phyloP scores from a whole-genome alignment of 2,797 vertebrate genomes.

The Poeciliopsis infans region DNA sequence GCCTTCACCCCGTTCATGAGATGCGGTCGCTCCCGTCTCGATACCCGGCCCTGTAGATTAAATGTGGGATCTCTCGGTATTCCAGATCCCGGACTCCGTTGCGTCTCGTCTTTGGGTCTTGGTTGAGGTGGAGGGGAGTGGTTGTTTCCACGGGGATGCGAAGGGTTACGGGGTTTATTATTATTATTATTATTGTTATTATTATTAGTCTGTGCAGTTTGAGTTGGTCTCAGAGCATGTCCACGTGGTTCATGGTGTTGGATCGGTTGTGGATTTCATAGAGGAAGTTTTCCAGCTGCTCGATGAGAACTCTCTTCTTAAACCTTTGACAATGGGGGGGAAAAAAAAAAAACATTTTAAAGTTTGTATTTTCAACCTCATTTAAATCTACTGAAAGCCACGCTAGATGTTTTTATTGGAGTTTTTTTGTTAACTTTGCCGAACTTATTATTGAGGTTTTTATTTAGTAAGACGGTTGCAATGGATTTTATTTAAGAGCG shows the following conservation, averaged over 20 bases:
- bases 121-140: not conserved
- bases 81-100: slow-evolving; percentile 24
- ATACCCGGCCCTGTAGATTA: not conserved
- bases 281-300: slow-evolving; percentile 94
- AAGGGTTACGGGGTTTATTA: slow-evolving; percentile 13
- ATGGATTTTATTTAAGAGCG: not conserved
- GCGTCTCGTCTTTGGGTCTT: slow-evolving; percentile 19
- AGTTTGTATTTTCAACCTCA: not conserved
- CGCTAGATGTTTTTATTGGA: not conserved
- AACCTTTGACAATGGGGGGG: slow-evolving; percentile 81
- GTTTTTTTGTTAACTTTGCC: not conserved
- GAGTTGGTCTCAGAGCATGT: slow-evolving; percentile 62
- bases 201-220: slow-evolving; percentile 27
- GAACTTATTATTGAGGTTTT: not conserved
- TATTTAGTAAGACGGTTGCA: not conserved
- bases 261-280: slow-evolving; percentile 94
- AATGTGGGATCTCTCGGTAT: slow-evolving; percentile 26
- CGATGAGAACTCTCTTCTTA: slow-evolving; percentile 96
- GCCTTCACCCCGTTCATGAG: not conserved
- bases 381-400: not conserved
- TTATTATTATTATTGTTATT: not conserved
- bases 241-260: slow-evolving; percentile 90
- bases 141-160: not conserved
- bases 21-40: not conserved
- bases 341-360: not conserved